Conservation (phyloP, 1,140 invertebrate species). For the Plodia interpunctella region DNA sequence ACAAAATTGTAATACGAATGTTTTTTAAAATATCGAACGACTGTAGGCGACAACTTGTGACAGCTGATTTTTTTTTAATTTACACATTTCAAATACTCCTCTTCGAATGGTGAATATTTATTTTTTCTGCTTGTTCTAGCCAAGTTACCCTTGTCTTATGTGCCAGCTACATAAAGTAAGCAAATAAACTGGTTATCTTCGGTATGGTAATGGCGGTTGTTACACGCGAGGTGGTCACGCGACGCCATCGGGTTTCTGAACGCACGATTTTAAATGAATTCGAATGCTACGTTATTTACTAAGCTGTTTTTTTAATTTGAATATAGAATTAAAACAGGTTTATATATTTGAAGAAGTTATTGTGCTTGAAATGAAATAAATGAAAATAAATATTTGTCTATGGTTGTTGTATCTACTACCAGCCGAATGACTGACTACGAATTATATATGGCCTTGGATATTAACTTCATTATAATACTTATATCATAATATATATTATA, state of each 20-base stretch:
- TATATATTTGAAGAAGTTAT: too few relatives aligned
- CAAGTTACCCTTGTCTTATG: neutral
- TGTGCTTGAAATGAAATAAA: too few relatives aligned
- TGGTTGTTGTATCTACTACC: too few relatives aligned
- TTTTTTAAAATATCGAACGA: too few relatives aligned
- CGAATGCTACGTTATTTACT: neutral
- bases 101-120: neutral
- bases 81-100: neutral
- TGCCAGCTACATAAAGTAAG: constrained; percentile 1
- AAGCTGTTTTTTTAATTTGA: neutral
- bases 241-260: neutral
- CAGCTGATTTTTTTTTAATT: too few relatives aligned
- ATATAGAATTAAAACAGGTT: neutral
- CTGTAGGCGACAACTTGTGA: too few relatives aligned
- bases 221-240: neutral
- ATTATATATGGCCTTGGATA: too few relatives aligned
- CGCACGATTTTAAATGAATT: neutral
- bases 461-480: too few relatives aligned
- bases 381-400: too few relatives aligned
- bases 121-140: neutral
- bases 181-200: constrained; percentile 1
- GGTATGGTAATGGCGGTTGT: neutral
- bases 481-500: too few relatives aligned
- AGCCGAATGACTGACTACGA: too few relatives aligned
- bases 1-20: too few relatives aligned